phyloP scores from a whole-genome alignment of 2,113 vertebrate genomes.

The Talpa occidentalis region DNA sequence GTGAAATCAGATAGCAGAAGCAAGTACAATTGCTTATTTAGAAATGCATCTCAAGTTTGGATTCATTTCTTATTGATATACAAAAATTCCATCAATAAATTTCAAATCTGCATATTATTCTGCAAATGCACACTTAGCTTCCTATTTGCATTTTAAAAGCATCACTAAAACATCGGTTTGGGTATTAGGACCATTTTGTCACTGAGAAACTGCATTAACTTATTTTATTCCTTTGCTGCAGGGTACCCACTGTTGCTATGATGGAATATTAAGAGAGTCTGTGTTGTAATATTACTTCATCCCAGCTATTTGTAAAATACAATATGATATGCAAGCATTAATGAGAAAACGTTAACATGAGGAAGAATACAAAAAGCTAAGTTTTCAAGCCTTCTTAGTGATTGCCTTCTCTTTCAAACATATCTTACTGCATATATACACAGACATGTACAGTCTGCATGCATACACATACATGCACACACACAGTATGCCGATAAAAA shows the following conservation, averaged over 20 bases:
- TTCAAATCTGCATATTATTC: constrained; percentile 52
- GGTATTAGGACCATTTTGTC: background rate
- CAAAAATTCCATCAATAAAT: constrained; percentile 65
- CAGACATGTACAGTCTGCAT: background rate
- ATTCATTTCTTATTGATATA: constrained; percentile 65
- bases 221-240: background rate
- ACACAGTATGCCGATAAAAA: background rate
- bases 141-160: constrained; percentile 52
- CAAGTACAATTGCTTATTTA: constrained; percentile 64
- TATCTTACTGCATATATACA: background rate
- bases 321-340: background rate
- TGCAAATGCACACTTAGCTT: constrained; percentile 44
- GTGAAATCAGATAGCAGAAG: constrained; percentile 58
- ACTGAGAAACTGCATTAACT: constrained; percentile 41
- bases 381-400: constrained; percentile 24
- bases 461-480: too few species aligned
- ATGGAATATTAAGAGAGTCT: background rate
- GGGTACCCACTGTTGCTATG: background rate
- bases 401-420: constrained; percentile 2
- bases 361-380: background rate
- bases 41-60: constrained; percentile 46
- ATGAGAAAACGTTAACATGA: background rate
- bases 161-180: constrained; percentile 50
- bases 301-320: background rate
- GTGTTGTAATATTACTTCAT: background rate